Base-by-base conservation (phyloP, 2,888 invertebrate genomes). In the Dioctria rufipes region DNA sequence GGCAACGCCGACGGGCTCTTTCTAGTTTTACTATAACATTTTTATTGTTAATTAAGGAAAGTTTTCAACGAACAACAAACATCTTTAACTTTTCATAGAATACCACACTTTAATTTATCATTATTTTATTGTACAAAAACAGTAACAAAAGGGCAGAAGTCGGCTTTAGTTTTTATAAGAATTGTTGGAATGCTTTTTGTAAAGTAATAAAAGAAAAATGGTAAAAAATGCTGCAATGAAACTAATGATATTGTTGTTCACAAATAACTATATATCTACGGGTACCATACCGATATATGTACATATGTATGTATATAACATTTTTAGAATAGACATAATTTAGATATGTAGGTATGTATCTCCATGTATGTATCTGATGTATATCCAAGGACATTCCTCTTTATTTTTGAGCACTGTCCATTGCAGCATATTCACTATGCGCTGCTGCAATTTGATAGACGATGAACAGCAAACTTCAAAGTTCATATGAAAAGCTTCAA, bases 161-260 rank as follows among this genome's bases (percentile, higher is more conserved):
- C 51, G 69, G 49, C 51, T 69, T 69, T 37, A 25, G 51, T 51
- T 51, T 69, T 69, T 69, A 37, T n/a, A 42, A 37, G 25, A 2
- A 25, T 25, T 25, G 25, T 25, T 25, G 25, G 25, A 25, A 25
- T 25, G 25, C 25, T 25, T 25, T 25, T 25, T 25, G 25, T 25
- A 25, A 25, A 25, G 54, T 11, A 54, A 54, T 3, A 54, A 54
- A 25, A 25, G 0, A 25, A 25, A 25, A 54, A 69, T 39, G 37
- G 67, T 42, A 8, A 67, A 25, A n/a, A 25, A 40, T 67, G 66
- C 46, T 67, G 49, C 67, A 67, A 11, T 2, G 25, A 25, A 25
- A 37, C 39, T 46, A 69, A 25, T 69, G 69, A 69, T 49, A 69
- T 69, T 51, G 51, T 51, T 69, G 49, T 69, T 69, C 69, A 69